These are phyloP conservation scores for Heterotis niloticus DNA, from an alignment of 2,113 vertebrate species.

Conservation along the genomic window DNA sequence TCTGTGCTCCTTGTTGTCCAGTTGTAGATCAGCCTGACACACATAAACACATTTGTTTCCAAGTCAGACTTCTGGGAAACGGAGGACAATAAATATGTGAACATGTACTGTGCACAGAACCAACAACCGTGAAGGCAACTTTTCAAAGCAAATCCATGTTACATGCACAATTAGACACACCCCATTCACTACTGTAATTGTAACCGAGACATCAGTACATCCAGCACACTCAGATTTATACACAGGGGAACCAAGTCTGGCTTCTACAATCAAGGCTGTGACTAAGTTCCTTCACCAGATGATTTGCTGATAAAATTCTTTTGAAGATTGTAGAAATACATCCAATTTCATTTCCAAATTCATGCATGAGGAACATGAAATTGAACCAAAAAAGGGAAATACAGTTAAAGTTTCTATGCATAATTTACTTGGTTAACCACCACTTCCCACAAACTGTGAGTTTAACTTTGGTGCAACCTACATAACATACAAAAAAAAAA, in stretches of 20 bases:
- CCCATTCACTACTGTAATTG: no score
- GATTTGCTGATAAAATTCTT: no score
- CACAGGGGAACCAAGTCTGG: background rate
- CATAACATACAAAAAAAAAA: no score
- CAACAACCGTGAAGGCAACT: background rate
- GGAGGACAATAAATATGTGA: background rate
- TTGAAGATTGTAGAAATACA: no score
- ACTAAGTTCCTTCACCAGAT: no score
- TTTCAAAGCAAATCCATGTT: background rate
- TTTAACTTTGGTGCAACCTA: no score
- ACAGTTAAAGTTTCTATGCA: background rate
- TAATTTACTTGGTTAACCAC: no score
- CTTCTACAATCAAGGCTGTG: background rate
- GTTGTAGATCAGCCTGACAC: constrained; percentile 82
- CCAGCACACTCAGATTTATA: no score
- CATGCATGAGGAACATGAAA: constrained; percentile 11
- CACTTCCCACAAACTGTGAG: no score
- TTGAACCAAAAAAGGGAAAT: background rate
- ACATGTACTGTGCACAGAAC: background rate
- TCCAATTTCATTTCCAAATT: background rate
- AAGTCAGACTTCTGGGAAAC: no score
- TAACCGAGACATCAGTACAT: background rate
- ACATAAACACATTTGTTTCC: constrained; percentile 16
- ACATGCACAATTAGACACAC: background rate
- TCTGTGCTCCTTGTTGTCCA: constrained; percentile 70